Base-by-base conservation (phyloP, 2,797 vertebrate genomes). In the Momotus momota region DNA sequence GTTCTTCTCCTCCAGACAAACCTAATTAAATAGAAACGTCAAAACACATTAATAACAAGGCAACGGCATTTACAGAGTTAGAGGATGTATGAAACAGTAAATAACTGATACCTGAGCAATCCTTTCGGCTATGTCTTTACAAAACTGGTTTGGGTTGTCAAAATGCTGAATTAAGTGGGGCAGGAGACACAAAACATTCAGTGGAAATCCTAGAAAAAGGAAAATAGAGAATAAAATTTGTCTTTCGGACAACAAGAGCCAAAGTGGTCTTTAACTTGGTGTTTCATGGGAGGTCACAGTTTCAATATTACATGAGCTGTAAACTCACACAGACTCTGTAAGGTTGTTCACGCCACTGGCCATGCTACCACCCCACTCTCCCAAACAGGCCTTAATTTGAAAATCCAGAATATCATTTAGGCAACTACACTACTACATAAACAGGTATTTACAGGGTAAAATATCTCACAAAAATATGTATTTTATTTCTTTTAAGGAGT, bases 151-250 rank as follows among this genome's bases (percentile, higher is more conserved):
- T n/a, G 99, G 99, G 70, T 98, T 98, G 72, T 99, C 99, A 94
- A 99, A 99, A 97, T 99, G 99, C 90, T 99, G 99, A 96, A 99
- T 99, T 97, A 99, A 98, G 96, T 99, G 99, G 84, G 99, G 99
- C 97, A 99, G 98, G 83, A 99, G 98, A 97, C 99, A 99, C 87
- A 99, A 97, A 87, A 99, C 99, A 49, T 99, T 99, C 95, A 99
- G 97, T 71, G 99, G 99, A 97, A 99, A 99, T 43, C 99, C 99
- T 99, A 85, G 83, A 77, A 94, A 94, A 31, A 87, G 75, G 80
- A 89, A 93, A 96, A 96, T 33, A 95, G 64, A 89, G 93, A 43
- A 96, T 8, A 92, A 43, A 54, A 55, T n/a, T 45, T 40, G 13
- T 12, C 71, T 81, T 48, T 77, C 29, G 14, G 4, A 69, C n/a